A percentile compares a stretch with the other conserved stretches of the same genome.
Evolutionary conservation across 2,888 invertebrate species (phyloP).

Genomic region (Polydrusus pterygomalis): DNA sequence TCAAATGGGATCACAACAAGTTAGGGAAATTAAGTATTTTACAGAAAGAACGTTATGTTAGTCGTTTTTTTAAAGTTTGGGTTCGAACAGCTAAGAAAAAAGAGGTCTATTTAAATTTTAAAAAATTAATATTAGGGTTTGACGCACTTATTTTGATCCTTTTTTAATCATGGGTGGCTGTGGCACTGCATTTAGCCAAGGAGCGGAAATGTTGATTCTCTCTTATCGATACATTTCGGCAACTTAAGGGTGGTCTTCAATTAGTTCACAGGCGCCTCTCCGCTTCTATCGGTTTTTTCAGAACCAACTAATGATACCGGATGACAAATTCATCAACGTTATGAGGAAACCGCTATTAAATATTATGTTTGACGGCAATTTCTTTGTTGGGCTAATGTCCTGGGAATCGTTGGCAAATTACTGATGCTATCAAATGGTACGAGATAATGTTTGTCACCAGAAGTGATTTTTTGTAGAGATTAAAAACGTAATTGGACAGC

Average conservation of each 20-base stretch:
- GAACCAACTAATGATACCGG: constrained; percentile 64
- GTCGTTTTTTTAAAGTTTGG: background rate
- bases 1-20: too few relatives aligned
- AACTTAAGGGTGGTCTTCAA: constrained; percentile 65
- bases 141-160: constrained; percentile 11
- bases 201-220: constrained; percentile 39
- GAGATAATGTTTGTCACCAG: constrained; percentile 44
- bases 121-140: constrained; percentile 15
- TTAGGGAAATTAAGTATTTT: too few relatives aligned
- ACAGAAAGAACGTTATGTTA: background rate
- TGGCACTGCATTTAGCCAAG: constrained; percentile 11
- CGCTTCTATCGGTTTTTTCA: constrained; percentile 63
- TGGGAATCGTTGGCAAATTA: constrained; percentile 53
- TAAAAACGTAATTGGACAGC: constrained; percentile 12
- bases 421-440: constrained; percentile 41
- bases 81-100: background rate
- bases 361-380: constrained; percentile 58
- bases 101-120: background rate
- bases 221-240: constrained; percentile 44
- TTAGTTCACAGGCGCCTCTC: constrained; percentile 64
- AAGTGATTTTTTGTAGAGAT: constrained; percentile 39
- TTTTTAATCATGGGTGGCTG: constrained; percentile 23
- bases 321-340: constrained; percentile 64
- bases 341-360: constrained; percentile 57
- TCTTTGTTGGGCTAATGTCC: constrained; percentile 53